Conservation (phyloP, 1,140 invertebrate genomes). For the Bactericera cockerelli region DNA sequence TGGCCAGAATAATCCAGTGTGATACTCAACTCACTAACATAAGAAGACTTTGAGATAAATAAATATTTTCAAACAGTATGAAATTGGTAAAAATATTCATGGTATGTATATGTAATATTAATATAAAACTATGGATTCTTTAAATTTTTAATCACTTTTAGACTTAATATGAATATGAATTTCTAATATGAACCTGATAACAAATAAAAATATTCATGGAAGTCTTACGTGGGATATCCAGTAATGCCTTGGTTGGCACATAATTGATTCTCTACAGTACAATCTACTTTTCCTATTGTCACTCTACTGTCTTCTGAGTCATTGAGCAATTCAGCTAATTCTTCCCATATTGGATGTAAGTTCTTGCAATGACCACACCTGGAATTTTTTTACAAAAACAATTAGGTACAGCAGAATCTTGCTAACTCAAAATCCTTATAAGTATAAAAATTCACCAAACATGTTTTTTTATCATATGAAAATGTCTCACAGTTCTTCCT, state of each 20-base stretch:
- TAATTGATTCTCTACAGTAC: conserved; percentile 48
- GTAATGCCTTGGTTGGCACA: conserved; percentile 58
- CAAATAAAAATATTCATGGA: too few species aligned
- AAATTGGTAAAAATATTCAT: too few species aligned
- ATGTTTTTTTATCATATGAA: background rate
- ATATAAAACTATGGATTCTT: too few species aligned
- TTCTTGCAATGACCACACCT: conserved; percentile 59
- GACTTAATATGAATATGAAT: too few species aligned
- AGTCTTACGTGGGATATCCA: conserved; percentile 49
- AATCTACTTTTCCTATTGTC: conserved; percentile 58
- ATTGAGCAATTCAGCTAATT: conserved; percentile 50
- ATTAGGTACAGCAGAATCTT: background rate
- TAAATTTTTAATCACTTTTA: too few species aligned
- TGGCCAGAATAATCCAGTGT: too few species aligned
- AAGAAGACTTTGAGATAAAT: too few species aligned
- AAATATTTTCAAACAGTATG: too few species aligned
- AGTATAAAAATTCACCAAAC: background rate
- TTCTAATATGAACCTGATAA: too few species aligned
- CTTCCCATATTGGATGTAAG: conserved; percentile 50
- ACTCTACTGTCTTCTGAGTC: conserved; percentile 41
- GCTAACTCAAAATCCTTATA: background rate
- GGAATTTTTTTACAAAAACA: conserved; percentile 13
- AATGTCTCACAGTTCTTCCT: background rate
- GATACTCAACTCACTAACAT: too few species aligned
- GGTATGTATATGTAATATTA: too few species aligned